Evolutionary conservation across 1,140 invertebrate species (phyloP).

Genomic region (Drosophila ercepeae): DNA sequence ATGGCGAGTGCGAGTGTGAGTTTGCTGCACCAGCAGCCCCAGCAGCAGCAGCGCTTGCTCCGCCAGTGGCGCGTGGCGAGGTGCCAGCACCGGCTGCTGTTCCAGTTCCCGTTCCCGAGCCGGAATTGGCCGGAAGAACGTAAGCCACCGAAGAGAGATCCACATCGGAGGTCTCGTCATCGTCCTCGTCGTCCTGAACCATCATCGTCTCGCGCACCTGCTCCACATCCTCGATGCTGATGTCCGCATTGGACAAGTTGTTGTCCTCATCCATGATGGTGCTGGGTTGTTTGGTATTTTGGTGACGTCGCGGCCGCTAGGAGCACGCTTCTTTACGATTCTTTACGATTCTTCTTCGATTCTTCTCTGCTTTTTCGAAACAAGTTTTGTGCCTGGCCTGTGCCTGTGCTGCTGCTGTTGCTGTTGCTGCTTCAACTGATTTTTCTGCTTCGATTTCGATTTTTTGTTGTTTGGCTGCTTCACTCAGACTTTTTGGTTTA

Average conservation of each 20-base stretch:
- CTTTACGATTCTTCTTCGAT: conserved; percentile 36
- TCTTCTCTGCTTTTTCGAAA: conserved; percentile 62
- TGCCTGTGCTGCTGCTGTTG: conserved; percentile 25
- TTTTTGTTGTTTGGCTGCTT: conserved; percentile 16
- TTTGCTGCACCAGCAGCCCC: background rate
- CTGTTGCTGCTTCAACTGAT: conserved; percentile 4
- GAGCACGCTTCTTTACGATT: conserved; percentile 34
- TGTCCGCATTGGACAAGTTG: conserved; percentile 76
- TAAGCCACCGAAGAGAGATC: conserved; percentile 57
- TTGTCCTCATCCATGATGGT: conserved; percentile 77
- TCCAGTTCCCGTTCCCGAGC: conserved; percentile 8
- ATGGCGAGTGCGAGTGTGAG: conserved; percentile 63
- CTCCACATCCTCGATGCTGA: conserved; percentile 70
- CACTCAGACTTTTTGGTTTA: conserved; percentile 34
- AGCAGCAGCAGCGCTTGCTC: background rate
- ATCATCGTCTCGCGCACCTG: conserved; percentile 13
- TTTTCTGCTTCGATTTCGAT: conserved; percentile 13
- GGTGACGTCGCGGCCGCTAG: conserved; percentile 59
- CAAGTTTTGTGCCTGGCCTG: conserved; percentile 75
- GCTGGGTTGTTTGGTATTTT: conserved; percentile 44
- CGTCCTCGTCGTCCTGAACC: conserved; percentile 27
- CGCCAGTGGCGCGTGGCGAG: conserved; percentile 8
- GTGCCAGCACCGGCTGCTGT: conserved; percentile 8
- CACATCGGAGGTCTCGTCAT: conserved; percentile 48
- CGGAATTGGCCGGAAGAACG: conserved; percentile 46